A percentile compares a stretch with the other conserved stretches of the same genome.
Evolutionary conservation across 2,888 invertebrate genomes (phyloP).

Genomic region (Eudemis profundana): DNA sequence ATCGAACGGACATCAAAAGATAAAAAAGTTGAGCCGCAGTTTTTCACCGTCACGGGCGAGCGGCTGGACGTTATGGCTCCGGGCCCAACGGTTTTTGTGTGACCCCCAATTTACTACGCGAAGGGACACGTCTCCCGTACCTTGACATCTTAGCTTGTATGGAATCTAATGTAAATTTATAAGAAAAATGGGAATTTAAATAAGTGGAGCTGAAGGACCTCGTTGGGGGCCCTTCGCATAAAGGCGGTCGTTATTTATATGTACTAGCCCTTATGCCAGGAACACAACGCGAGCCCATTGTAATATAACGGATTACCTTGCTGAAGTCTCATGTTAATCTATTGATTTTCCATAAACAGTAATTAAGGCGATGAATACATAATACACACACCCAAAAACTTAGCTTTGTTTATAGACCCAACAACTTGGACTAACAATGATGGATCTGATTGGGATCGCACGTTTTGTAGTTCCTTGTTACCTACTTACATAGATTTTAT

Average conservation of each 20-base stretch:
- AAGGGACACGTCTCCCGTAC: slow-evolving; percentile 74
- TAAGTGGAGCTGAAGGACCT: slow-evolving; percentile 74
- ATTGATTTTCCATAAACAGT: slow-evolving; percentile 31
- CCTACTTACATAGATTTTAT: neutral
- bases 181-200: slow-evolving; percentile 84
- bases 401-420: slow-evolving; percentile 7
- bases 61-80: slow-evolving; percentile 81
- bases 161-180: slow-evolving; percentile 82
- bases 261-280: slow-evolving; percentile 67
- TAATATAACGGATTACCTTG: slow-evolving; percentile 28
- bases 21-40: slow-evolving; percentile 68
- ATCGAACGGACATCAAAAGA: slow-evolving; percentile 72
- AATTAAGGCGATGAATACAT: neutral
- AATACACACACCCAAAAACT: slow-evolving; percentile 9
- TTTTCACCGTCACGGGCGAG: slow-evolving; percentile 72
- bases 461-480: neutral
- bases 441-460: neutral
- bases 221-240: slow-evolving; percentile 71
- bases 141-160: slow-evolving; percentile 75
- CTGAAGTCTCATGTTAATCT: slow-evolving; percentile 34
- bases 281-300: slow-evolving; percentile 54
- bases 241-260: slow-evolving; percentile 75
- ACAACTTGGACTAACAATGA: neutral
- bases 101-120: slow-evolving; percentile 83
- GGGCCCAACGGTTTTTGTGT: slow-evolving; percentile 84